Base-by-base conservation (phyloP, 2,113 vertebrate genomes). In the Stegastes partitus region DNA sequence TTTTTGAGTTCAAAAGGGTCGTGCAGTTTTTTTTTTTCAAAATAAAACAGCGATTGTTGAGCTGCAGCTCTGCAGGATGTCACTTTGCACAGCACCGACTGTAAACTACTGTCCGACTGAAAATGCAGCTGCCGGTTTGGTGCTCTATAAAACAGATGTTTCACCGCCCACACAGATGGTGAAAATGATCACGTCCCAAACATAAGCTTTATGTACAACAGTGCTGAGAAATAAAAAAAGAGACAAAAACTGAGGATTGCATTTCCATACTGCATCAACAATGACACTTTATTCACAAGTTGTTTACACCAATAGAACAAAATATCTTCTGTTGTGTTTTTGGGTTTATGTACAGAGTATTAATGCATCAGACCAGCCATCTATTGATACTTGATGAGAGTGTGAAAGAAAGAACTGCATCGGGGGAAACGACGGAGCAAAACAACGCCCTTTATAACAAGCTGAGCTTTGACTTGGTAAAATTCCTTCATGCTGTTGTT, bases 281-380 rank as follows among this genome's bases (percentile, higher is more conserved):
- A 87, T 53, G 67, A 85, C 82, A 95, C 95, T 96, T 96, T 96
- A 96, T 96, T 96, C 93, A 94, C 92, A 95, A 92, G 11, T 56
- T 74, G 66, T 93, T 93, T 93, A 93, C 94, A 95, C 91, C 93
- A 84, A 94, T 93, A 95, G 93, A 95, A 94, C 94, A 95, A 96
- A 96, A 95, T 94, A 95, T 84, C 74, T 79, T 91, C 92, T 93
- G 90, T 83, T 10, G 44, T 45, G 57, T 47, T 64, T 34, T 51
- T 74, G 85, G 51, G 76, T 80, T 94, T 93, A 93, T 89, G 86
- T 87, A 92, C 82, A 89, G 44, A 26, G 22, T n/a, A n/a, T 65
- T 28, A 74, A 81, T 74, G 75, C 39, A 69, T 25, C 71, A 77
- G 74, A 89, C 25, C 68, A 74, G 79, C 71, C 61, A 67, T 78